Evolutionary conservation across 1,140 invertebrate genomes (phyloP).

Genomic region (Drosophila rhopaloa): DNA sequence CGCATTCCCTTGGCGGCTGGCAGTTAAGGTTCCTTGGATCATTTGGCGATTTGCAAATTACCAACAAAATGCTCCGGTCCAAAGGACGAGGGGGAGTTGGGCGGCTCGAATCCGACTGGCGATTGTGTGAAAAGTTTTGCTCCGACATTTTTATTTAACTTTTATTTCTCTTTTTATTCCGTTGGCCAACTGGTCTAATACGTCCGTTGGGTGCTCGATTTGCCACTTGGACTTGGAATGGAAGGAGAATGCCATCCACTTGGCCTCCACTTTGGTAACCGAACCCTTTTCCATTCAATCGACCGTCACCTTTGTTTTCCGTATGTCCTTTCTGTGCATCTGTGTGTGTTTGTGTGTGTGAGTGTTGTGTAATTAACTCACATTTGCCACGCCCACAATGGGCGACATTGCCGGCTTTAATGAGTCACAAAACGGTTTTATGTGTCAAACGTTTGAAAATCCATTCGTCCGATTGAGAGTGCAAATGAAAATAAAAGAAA

Average conservation of each 20-base stretch:
- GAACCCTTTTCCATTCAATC: constrained; percentile 46
- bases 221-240: constrained; percentile 30
- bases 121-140: constrained; percentile 62
- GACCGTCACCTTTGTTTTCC: constrained; percentile 38
- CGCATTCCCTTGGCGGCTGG: constrained; percentile 35
- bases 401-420: constrained; percentile 50
- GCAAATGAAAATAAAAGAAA: constrained; percentile 29
- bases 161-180: constrained; percentile 69
- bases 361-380: constrained; percentile 62
- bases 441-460: constrained; percentile 79
- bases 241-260: neutral
- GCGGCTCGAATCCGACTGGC: constrained; percentile 5
- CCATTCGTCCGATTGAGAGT: constrained; percentile 47
- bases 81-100: neutral
- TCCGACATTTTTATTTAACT: constrained; percentile 74
- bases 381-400: constrained; percentile 48
- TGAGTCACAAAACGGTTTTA: constrained; percentile 79
- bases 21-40: constrained; percentile 51
- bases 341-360: constrained; percentile 11
- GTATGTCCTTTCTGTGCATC: constrained; percentile 4
- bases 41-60: constrained; percentile 67
- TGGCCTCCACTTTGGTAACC: constrained; percentile 27
- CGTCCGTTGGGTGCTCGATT: constrained; percentile 60
- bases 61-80: constrained; percentile 41
- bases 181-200: constrained; percentile 45